Evolutionary conservation across 2,888 invertebrate genomes (phyloP), one percentile per base, ranked within the genome.

Genomic region (Netelia fuscicornis): DNA sequence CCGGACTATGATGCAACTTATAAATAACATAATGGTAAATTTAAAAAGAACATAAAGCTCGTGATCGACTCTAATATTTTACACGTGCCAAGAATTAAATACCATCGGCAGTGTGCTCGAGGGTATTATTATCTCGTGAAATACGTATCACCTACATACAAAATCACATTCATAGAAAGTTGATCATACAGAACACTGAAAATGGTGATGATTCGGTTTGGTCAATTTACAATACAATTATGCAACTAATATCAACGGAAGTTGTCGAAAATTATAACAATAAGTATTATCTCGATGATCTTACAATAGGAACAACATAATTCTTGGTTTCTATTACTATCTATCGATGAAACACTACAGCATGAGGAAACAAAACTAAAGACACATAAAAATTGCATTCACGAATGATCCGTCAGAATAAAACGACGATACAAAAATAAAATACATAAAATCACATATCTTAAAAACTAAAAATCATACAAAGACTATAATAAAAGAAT

Each of bases 51-150:
- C n/a, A 44, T 20, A 17, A 44, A 87, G 88, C 72, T 68, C 44
- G 65, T 89, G 90, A 88, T 82, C 86, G 88, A 11, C 23, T 65
- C 42, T 20, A 44, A 91, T 87, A 88, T 88, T 23, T 60, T 89
- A 89, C 88, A 90, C 89, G 91, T 91, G 91, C 91, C 91, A 90
- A 90, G 85, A 88, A 88, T 48, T 89, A 88, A 89, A 44, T 64
- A 58, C 52, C 52, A 62, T 81, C 25, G 65, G 68, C 74, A 67
- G 48, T 84, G 13, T 30, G 62, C 52, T 10, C 42, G 60, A 62
- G 74, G 58, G 72, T 17, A 56, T 68, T 64, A 42, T 62, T 68
- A 25, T 62, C 60, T 88, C 90, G 91, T 83, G 90, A 91, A 88
- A 91, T 37, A 37, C 37, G 37, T 37, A 37, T 37, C 0, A 37